Evolutionary conservation across 2,113 vertebrate species (phyloP), one percentile per base, ranked within the genome.

Genomic region (Cyanoramphus novaezelandiae): DNA sequence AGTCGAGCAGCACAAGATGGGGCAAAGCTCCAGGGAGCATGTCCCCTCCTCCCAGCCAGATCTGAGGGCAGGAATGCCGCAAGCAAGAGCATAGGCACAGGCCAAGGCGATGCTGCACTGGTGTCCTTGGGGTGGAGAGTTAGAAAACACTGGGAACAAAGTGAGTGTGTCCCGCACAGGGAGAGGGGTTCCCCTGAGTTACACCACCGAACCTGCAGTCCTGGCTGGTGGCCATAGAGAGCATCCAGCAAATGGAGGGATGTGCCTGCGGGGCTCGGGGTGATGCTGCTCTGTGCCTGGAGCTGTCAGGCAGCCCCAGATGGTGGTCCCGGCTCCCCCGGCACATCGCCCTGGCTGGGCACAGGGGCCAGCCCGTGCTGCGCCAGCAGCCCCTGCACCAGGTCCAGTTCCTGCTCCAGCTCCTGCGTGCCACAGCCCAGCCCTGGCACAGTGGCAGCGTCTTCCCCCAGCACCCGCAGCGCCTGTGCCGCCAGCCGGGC

Each of bases 401-500:
- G 86, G 44, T 62, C 75, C 13, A 98, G 79, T 62, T 96, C 96
- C 39, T 49, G 35, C 23, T 92, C 97, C 90, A 99, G 57, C 6
- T 94, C 92, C 39, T 74, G 93, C 27, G 81, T 85, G 27, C 97
- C 59, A 49, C 80, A 94, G 17, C 89, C 71, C 59, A 96, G 63
- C 27, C 70, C 76, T 13, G n/a, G 43, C 21, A 37, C 0, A 0
- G 65, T 0, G 1, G 18, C 28, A 44, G 41, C 91, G 7, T 82
- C 25, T 31, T 91, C 86, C 39, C 94, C 83, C 27, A 97, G 97
- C 10, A 88, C 70, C 64, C 91, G 96, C 91, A 98, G 74, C 3
- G 96, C 88, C 6, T 9, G 95, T 28, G 94, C 95, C 20, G 93
- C 92, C 81, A 99, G 92, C 82, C 6, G 83, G 4, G 98, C 96